phyloP scores from a whole-genome alignment of 2,888 invertebrate genomes.

The Ophion costatus region DNA sequence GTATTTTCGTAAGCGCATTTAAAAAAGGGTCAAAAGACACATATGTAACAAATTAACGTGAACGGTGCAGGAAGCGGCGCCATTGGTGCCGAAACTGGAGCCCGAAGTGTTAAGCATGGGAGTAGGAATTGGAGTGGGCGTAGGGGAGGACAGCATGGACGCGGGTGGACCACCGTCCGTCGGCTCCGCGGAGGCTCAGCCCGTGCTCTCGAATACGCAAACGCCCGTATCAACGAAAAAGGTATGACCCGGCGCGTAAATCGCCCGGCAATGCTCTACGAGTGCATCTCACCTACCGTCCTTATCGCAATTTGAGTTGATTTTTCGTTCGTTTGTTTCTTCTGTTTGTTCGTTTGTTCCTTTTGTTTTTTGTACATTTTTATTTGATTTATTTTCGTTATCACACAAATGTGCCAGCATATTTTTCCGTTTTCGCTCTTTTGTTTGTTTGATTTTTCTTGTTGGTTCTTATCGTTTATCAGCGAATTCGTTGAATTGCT shows the following conservation, averaged over 20 bases:
- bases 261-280: conserved; percentile 46
- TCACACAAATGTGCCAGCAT: conserved; percentile 83
- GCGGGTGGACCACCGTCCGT: conserved; percentile 90
- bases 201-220: conserved; percentile 82
- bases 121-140: conserved; percentile 81
- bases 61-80: conserved; percentile 82
- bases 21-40: conserved; percentile 15
- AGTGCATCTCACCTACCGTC: conserved; percentile 68
- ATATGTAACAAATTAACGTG: conserved; percentile 74
- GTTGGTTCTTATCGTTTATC: background rate
- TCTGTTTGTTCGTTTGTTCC: background rate
- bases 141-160: conserved; percentile 83
- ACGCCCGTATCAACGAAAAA: conserved; percentile 82
- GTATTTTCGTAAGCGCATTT: too few species aligned
- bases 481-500: background rate
- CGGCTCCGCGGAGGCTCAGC: conserved; percentile 86
- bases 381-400: conserved; percentile 60
- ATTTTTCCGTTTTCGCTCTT: conserved; percentile 64
- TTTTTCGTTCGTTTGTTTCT: conserved; percentile 59
- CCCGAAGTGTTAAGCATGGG: conserved; percentile 82
- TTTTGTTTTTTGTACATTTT: conserved; percentile 42
- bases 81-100: conserved; percentile 82
- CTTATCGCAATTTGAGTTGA: conserved; percentile 68
- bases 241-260: conserved; percentile 77
- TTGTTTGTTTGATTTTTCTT: background rate